Evolutionary conservation across 1,140 invertebrate species (phyloP).

Genomic region (Hirudo medicinalis): DNA sequence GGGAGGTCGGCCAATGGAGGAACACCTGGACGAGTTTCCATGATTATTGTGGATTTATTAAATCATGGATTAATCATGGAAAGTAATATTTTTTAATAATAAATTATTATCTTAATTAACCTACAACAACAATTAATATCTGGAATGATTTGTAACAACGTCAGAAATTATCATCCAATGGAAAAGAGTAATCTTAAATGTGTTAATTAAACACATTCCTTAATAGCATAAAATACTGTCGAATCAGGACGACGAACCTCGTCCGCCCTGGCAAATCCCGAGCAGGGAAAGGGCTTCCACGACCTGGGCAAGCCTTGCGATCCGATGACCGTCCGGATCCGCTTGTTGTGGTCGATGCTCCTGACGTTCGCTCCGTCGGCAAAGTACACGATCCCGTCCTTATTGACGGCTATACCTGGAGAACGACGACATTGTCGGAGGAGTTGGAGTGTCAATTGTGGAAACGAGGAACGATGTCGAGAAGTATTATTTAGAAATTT

Average conservation of each 20-base stretch:
- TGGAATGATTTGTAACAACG: too few relatives aligned
- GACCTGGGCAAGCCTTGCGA: constrained; percentile 86
- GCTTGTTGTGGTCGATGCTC: constrained; percentile 77
- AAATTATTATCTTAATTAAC: not conserved
- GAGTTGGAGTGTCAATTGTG: not conserved
- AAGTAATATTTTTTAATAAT: not conserved
- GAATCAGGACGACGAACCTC: constrained; percentile 49
- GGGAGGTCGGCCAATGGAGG: constrained; percentile 81
- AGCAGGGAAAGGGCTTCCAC: constrained; percentile 89
- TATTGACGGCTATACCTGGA: constrained; percentile 45
- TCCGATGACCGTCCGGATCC: constrained; percentile 82
- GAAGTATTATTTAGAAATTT: not conserved
- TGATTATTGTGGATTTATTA: not conserved
- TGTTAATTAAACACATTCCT: too few relatives aligned
- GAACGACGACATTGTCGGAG: constrained; percentile 39
- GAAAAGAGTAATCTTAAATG: too few relatives aligned
- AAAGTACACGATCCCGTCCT: constrained; percentile 38
- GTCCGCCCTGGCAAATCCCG: constrained; percentile 75
- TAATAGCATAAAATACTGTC: too few relatives aligned
- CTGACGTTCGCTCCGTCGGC: constrained; percentile 44
- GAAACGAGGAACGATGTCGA: not conserved
- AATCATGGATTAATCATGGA: not conserved
- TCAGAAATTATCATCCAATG: too few relatives aligned
- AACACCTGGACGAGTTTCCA: constrained; percentile 50
- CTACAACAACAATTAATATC: not conserved